These are phyloP conservation scores for Lepus americanus DNA, from an alignment of 2,113 vertebrate genomes.

Conservation along the genomic window DNA sequence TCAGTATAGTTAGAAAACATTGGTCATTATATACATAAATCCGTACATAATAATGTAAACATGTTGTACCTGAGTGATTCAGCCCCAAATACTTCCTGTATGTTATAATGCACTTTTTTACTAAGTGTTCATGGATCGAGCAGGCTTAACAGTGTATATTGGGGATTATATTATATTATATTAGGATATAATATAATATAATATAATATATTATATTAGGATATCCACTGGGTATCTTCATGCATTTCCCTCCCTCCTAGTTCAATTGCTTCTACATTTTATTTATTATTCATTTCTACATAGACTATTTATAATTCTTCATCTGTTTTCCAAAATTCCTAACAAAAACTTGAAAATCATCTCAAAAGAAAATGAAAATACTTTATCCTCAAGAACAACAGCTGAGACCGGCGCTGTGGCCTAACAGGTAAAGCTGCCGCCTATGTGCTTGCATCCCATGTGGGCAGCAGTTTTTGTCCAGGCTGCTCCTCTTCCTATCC, in stretches of 20 bases:
- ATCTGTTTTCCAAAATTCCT: not conserved
- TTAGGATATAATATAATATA: no score
- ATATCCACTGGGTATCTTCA: not conserved
- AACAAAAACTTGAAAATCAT: not conserved
- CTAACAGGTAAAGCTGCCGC: no score
- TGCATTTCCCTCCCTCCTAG: not conserved
- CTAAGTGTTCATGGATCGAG: not conserved
- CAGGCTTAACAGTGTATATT: not conserved
- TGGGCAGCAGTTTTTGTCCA: no score
- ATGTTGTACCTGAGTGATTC: not conserved
- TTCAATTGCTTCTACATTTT: not conserved
- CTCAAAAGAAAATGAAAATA: not conserved
- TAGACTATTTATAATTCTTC: not conserved
- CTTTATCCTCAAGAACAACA: not conserved
- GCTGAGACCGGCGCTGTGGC: no score
- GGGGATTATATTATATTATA: no score
- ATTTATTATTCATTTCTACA: not conserved
- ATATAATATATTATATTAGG: no score
- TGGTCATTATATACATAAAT: slow-evolving; percentile 10
- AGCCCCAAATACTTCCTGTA: not conserved
- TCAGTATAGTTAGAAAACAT: not conserved
- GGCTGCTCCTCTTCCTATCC: no score
- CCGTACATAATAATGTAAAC: not conserved
- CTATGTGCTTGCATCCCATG: no score
- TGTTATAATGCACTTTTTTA: not conserved